phyloP scores from a whole-genome alignment of 2,113 vertebrate genomes.

The Ctenodactylus gundi region DNA sequence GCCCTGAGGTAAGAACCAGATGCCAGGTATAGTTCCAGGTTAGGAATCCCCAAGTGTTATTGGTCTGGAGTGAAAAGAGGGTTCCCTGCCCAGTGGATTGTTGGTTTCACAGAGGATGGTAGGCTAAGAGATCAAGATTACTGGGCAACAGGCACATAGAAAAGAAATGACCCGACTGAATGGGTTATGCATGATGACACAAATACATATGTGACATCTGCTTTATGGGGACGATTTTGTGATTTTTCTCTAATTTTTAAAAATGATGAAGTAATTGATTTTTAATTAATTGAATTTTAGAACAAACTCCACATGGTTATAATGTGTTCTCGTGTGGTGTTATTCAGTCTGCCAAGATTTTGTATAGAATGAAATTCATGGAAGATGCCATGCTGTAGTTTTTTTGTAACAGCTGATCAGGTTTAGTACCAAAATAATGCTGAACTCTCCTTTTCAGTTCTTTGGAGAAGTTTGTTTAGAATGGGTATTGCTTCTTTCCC shows the following conservation, averaged over 20 bases:
- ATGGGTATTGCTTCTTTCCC: background rate
- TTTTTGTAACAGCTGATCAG: background rate
- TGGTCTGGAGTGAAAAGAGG: too few species aligned
- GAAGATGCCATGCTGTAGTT: background rate
- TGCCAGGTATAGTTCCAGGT: too few species aligned
- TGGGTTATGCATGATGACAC: too few species aligned
- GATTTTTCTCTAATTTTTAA: background rate
- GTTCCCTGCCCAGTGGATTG: too few species aligned
- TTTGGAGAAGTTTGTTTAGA: background rate
- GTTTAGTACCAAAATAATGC: background rate
- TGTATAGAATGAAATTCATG: background rate
- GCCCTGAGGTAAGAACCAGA: too few species aligned
- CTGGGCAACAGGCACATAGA: too few species aligned
- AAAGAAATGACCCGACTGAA: too few species aligned
- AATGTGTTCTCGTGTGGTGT: background rate
- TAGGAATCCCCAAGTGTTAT: too few species aligned
- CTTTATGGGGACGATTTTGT: background rate
- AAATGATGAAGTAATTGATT: background rate
- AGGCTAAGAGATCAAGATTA: too few species aligned
- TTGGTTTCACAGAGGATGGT: too few species aligned
- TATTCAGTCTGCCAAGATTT: background rate
- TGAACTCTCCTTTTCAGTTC: background rate
- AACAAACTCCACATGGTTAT: background rate
- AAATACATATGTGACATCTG: too few species aligned
- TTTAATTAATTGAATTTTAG: background rate